phyloP scores from a whole-genome alignment of 2,888 invertebrate genomes.

The Ecdyonurus torrentis region DNA sequence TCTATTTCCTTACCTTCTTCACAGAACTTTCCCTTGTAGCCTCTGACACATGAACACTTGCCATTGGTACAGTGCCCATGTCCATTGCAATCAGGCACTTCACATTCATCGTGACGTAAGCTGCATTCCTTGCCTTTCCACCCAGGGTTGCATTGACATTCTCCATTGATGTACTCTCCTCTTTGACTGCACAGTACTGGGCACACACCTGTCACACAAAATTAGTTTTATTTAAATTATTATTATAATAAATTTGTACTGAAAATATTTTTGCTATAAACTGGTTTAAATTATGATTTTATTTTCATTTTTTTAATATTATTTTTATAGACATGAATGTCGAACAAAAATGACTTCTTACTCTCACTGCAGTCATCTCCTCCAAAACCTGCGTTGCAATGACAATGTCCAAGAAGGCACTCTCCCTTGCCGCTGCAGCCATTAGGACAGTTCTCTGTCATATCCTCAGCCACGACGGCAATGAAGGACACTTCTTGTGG shows the following conservation, averaged over 20 bases:
- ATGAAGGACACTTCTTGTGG: slow-evolving; percentile 73
- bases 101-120: slow-evolving; percentile 86
- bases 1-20: slow-evolving; percentile 53
- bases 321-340: too few relatives aligned
- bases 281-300: not conserved
- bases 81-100: slow-evolving; percentile 88
- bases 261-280: not conserved
- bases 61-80: slow-evolving; percentile 94
- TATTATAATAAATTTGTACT: too few relatives aligned
- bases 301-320: not conserved
- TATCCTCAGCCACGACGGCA: slow-evolving; percentile 71
- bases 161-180: slow-evolving; percentile 91
- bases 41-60: slow-evolving; percentile 82
- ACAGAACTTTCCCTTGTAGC: slow-evolving; percentile 90
- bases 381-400: slow-evolving; percentile 91
- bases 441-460: slow-evolving; percentile 90
- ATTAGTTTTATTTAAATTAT: not conserved
- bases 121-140: slow-evolving; percentile 99
- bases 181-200: slow-evolving; percentile 93
- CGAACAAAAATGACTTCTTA: too few relatives aligned
- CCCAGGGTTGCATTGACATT: slow-evolving; percentile 92
- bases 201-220: slow-evolving; percentile 53
- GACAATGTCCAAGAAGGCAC: slow-evolving; percentile 87
- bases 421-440: slow-evolving; percentile 95
- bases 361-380: slow-evolving; percentile 95